Evolutionary conservation across 2,888 invertebrate genomes (phyloP).

Genomic region (Cyclophora punctaria): DNA sequence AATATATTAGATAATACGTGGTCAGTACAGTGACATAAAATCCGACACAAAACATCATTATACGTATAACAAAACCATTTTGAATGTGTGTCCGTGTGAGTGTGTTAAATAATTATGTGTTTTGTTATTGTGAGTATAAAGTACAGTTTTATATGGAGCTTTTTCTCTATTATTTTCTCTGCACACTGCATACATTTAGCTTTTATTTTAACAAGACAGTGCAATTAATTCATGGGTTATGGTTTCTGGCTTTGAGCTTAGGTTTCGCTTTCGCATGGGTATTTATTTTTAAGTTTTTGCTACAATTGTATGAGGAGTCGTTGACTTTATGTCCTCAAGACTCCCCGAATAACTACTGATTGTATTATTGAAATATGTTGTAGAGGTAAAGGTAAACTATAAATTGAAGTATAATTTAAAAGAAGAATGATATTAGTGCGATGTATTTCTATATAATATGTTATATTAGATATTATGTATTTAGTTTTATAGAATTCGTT

Average conservation of each 20-base stretch:
- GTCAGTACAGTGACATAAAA: too few relatives aligned
- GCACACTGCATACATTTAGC: constrained; percentile 8
- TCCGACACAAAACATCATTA: background rate
- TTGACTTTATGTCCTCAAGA: constrained; percentile 65
- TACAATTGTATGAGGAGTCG: constrained; percentile 34
- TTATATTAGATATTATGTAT: too few relatives aligned
- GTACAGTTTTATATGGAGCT: constrained; percentile 13
- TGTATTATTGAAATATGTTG: too few relatives aligned
- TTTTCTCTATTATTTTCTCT: constrained; percentile 9
- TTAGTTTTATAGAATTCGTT: too few relatives aligned
- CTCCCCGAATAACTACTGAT: constrained; percentile 31
- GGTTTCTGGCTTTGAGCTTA: constrained; percentile 15
- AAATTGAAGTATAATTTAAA: too few relatives aligned
- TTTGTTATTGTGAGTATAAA: constrained; percentile 8
- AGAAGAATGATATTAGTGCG: too few relatives aligned
- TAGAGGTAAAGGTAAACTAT: too few relatives aligned
- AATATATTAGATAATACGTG: too few relatives aligned
- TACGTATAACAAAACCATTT: background rate
- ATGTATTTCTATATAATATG: too few relatives aligned
- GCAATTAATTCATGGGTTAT: constrained; percentile 18
- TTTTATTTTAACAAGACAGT: constrained; percentile 13
- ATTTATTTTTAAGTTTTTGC: constrained; percentile 15
- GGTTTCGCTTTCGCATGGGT: constrained; percentile 29
- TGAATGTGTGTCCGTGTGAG: constrained; percentile 13
- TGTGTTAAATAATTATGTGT: constrained; percentile 13